Percentiles rank a stretch among this genome's conserved stretches.
Evolutionary conservation across 2,797 vertebrate genomes (phyloP).

Genomic region (Moxostoma hubbsi): DNA sequence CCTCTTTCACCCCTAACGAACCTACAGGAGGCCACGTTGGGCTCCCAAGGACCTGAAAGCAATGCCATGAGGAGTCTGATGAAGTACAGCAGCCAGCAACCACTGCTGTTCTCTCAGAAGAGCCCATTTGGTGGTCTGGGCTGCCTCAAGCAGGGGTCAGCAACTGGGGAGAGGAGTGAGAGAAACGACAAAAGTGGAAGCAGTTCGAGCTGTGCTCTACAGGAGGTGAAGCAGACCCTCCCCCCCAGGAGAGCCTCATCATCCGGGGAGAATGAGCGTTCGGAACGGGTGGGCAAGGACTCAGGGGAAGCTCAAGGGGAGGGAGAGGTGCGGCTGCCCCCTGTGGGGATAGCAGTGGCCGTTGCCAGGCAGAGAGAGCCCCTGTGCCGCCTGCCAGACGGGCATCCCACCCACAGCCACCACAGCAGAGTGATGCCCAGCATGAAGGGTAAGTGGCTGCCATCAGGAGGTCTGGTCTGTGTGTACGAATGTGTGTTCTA

Average conservation of each 20-base stretch:
- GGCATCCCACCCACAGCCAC: slow-evolving; percentile 75
- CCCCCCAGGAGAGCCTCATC: slow-evolving; percentile 78
- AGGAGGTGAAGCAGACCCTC: slow-evolving; percentile 79
- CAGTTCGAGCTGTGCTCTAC: slow-evolving; percentile 76
- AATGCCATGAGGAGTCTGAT: slow-evolving; percentile 95
- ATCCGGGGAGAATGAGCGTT: slow-evolving; percentile 83
- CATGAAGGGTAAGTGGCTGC: slow-evolving; percentile 79
- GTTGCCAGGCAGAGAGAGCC: slow-evolving; percentile 89
- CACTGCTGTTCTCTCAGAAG: slow-evolving; percentile 85
- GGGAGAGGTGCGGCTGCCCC: slow-evolving; percentile 92
- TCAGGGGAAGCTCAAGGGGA: slow-evolving; percentile 77
- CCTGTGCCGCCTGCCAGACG: slow-evolving; percentile 80
- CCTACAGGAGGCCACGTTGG: slow-evolving; percentile 49
- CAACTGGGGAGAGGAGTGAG: slow-evolving; percentile 70
- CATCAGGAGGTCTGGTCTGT: slow-evolving; percentile 56
- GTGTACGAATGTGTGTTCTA: slow-evolving; percentile 48
- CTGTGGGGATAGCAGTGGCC: slow-evolving; percentile 92
- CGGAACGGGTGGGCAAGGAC: slow-evolving; percentile 70
- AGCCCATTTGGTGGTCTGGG: slow-evolving; percentile 89
- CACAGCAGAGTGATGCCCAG: slow-evolving; percentile 81
- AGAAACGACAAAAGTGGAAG: slow-evolving; percentile 74
- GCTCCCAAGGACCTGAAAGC: slow-evolving; percentile 76
- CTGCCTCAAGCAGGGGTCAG: slow-evolving; percentile 85
- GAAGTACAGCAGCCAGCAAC: slow-evolving; percentile 94
- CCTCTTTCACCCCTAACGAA: slow-evolving; percentile 59